Base-by-base conservation (phyloP, 2,888 invertebrate species). In the Gymnocheta viridis region DNA sequence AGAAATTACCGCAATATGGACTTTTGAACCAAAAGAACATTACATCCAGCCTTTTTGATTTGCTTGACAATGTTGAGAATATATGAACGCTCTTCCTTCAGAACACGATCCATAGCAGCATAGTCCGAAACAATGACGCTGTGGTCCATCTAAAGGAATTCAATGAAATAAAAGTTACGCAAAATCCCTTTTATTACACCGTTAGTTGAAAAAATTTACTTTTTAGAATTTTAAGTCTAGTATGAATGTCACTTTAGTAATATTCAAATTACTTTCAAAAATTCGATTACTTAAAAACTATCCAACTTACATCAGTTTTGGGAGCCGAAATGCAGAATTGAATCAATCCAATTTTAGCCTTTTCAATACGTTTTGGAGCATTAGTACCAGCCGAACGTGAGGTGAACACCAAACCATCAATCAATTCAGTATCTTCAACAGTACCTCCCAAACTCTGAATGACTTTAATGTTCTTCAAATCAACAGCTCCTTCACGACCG, bases 271-370 rank as follows among this genome's bases (percentile, higher is more conserved):
- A n/a, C n/a, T n/a, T n/a, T n/a, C n/a, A n/a, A n/a, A n/a, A n/a
- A n/a, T 44, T 5, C 4, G n/a, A 44, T n/a, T n/a, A 44, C 14
- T 29, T 0, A 10, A 27, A 51, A 17, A 56, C 4, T 47, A 14
- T 0, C n/a, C 6, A 29, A 93, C 94, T 94, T 91, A 96, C 96
- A 92, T 99, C 99, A 76, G 99, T 99, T 93, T 99, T 99, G 7
- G 99, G 99, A 70, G 99, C 98, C 14, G 99, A 99, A 91, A 99
- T 97, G 91, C 99, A 99, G 93, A 99, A 99, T 92, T 99, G 99
- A 87, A 99, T 99, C 17, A 99, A 95, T 82, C 97, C 99, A 92
- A 99, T 98, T 93, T 98, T 99, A 6, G 99, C 99, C 91, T 99
- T 99, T 92, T 99, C 99, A 81, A 99, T 94, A 87, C 96, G 95